These are phyloP conservation scores for Anorthoa munda DNA, from an alignment of 2,888 invertebrate species.

Conservation along the genomic window DNA sequence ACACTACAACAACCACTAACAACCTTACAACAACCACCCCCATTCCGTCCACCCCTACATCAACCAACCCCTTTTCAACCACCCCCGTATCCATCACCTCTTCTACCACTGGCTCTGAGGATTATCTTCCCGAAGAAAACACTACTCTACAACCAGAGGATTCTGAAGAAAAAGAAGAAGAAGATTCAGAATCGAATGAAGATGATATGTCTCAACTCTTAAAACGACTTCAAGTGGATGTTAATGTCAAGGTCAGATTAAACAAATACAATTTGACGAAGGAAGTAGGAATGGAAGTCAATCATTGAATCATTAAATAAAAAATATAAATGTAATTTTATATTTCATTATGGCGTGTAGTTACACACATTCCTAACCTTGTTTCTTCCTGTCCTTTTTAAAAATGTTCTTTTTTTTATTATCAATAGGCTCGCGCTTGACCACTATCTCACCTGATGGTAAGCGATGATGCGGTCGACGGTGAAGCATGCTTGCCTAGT, in stretches of 20 bases:
- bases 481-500: too few species aligned
- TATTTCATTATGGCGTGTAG: too few species aligned
- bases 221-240: constrained; percentile 82
- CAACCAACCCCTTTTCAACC: not conserved
- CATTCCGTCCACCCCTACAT: not conserved
- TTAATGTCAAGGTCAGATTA: constrained; percentile 82
- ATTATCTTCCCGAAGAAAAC: not conserved
- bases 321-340: too few species aligned
- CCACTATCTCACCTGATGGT: too few species aligned
- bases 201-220: constrained; percentile 77
- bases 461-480: too few species aligned
- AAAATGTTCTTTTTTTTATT: too few species aligned
- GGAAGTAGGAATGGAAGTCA: constrained; percentile 30
- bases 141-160: constrained; percentile 24
- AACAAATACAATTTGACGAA: constrained; percentile 74
- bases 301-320: too few species aligned
- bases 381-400: too few species aligned
- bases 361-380: too few species aligned
- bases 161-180: constrained; percentile 50
- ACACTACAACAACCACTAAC: not conserved
- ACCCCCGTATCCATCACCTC: constrained; percentile 2
- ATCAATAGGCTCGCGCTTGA: too few species aligned
- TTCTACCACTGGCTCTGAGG: not conserved
- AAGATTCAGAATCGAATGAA: constrained; percentile 65
- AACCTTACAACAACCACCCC: not conserved